Conservation (phyloP, 2,888 invertebrate genomes). For the Dasysyrphus albostriatus region DNA sequence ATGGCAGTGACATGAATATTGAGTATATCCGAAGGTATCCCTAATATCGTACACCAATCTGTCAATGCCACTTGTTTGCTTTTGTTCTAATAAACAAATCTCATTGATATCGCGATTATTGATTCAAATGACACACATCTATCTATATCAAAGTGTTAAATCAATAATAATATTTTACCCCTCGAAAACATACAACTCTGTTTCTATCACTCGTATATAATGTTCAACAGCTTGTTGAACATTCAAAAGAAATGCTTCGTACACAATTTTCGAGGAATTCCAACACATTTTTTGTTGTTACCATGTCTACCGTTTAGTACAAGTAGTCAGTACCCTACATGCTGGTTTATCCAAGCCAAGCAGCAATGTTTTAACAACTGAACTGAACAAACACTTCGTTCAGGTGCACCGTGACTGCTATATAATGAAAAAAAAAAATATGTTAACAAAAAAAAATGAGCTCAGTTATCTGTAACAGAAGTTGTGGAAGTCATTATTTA, state of each 20-base stretch:
- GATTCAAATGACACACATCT: constrained; percentile 63
- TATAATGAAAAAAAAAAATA: constrained; percentile 9
- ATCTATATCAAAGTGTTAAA: constrained; percentile 50
- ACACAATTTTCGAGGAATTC: constrained; percentile 13
- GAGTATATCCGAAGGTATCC: neutral
- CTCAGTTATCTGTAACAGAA: constrained; percentile 56
- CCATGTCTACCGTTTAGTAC: constrained; percentile 39
- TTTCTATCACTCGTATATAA: neutral
- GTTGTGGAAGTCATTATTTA: constrained; percentile 42
- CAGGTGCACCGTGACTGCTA: constrained; percentile 54
- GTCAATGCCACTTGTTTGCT: constrained; percentile 41
- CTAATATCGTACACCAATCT: neutral
- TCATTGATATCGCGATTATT: constrained; percentile 48
- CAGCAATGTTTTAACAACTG: constrained; percentile 68
- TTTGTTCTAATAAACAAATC: constrained; percentile 46
- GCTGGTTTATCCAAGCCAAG: constrained; percentile 33
- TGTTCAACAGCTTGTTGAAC: constrained; percentile 62
- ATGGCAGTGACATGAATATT: neutral
- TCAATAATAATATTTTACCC: constrained; percentile 38
- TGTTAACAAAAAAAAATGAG: neutral
- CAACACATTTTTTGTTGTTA: constrained; percentile 37
- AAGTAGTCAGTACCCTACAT: neutral
- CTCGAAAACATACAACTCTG: neutral
- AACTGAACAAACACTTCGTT: constrained; percentile 61
- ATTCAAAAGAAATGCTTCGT: constrained; percentile 39